Base-by-base conservation (phyloP, 2,797 vertebrate genomes). In the Halcyon leucocephala region DNA sequence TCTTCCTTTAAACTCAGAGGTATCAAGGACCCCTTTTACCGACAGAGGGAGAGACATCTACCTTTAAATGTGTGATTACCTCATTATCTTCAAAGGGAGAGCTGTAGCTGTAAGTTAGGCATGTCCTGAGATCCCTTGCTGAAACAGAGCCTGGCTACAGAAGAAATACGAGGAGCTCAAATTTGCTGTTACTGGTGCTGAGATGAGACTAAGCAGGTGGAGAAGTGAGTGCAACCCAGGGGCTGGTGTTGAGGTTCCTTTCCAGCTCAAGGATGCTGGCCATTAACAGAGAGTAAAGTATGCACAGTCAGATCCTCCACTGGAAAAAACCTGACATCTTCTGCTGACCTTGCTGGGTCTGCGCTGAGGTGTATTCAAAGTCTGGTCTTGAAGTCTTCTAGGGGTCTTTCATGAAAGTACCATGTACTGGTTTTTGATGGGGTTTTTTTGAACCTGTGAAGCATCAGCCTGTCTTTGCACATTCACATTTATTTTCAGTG, bases 41-140 rank as follows among this genome's bases (percentile, higher is more conserved):
- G 44, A 52, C 8, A 83, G 44, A 83, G 52, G 41, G 39, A 81
- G 71, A 83, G n/a, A 31, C 6, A 13, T 73, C 33, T 58, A 46
- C 58, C 58, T 90, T 86, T 25, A 86, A 91, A 61, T 57, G 70
- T 84, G 54, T 84, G 71, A 91, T 93, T 82, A 39, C 35, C 61
- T 81, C 41, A 69, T 87, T 94, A 71, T 61, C 72, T 88, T 91
- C 91, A 88, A 86, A 88, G 70, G 70, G 58, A 84, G 74, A 61
- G 54, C 49, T 79, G 31, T 29, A 79, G 78, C 71, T 87, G 73
- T 44, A 82, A 82, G 49, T 78, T 76, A 20, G 69, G 33, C 54
- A 42, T 37, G 42, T 66, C 72, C 72, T 79, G 55, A 90, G 39
- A 44, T 70, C 25, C 33, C 52, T 64, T 28, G 8, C 52, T 92